phyloP scores from a whole-genome alignment of 2,113 vertebrate genomes.

The Plotosus lineatus region DNA sequence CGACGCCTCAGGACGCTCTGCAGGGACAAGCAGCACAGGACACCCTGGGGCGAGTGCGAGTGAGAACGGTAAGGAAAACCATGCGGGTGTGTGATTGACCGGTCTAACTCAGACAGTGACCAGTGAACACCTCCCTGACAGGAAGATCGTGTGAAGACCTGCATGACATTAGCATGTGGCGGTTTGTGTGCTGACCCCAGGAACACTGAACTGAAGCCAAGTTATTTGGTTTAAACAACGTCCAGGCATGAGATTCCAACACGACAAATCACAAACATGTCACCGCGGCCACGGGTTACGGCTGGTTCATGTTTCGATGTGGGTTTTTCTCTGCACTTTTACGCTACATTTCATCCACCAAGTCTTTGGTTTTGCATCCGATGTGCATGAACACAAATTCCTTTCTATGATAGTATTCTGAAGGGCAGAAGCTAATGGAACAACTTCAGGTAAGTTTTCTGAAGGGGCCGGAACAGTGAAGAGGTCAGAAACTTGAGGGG shows the following conservation, averaged over 20 bases:
- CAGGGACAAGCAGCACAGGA: too few species aligned
- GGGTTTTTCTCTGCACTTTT: too few species aligned
- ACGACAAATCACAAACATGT: too few species aligned
- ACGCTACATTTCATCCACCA: too few species aligned
- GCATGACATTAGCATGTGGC: too few species aligned
- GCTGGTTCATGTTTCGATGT: too few species aligned
- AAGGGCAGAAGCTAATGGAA: neutral
- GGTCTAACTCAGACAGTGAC: neutral
- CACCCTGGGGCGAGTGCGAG: neutral
- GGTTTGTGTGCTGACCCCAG: too few species aligned
- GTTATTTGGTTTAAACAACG: too few species aligned
- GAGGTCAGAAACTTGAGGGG: too few species aligned
- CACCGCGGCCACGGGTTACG: too few species aligned
- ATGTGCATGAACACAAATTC: neutral
- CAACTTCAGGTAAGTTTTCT: neutral
- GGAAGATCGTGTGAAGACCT: neutral
- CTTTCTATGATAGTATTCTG: neutral
- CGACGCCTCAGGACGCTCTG: neutral
- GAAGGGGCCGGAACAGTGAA: neutral
- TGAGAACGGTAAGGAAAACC: neutral
- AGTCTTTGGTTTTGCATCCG: neutral
- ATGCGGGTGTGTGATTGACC: conserved; percentile 9
- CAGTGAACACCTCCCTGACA: neutral
- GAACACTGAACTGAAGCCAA: too few species aligned
- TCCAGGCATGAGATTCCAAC: too few species aligned